A percentile compares a stretch with the other conserved stretches of the same genome.
These are phyloP conservation scores for Chloromyia formosa DNA, from an alignment of 2,888 invertebrate genomes.

Conservation along the genomic window DNA sequence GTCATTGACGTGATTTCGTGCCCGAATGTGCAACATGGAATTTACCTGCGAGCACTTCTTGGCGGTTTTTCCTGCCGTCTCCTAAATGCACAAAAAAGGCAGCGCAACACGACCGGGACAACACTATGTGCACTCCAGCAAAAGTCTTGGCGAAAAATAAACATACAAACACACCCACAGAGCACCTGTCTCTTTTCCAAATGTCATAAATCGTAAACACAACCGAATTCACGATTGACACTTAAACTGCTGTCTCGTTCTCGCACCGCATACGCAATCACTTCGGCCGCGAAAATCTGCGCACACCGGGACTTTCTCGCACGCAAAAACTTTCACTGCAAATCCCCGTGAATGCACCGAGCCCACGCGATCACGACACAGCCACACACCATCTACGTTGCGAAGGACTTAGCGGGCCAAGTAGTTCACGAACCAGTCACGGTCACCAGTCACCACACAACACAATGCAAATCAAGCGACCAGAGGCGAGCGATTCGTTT, in stretches of 20 bases:
- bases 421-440: not conserved
- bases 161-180: not conserved
- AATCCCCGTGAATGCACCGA: too few relatives aligned
- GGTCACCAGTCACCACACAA: not conserved
- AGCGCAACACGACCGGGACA: not conserved
- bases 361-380: not conserved
- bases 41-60: not conserved
- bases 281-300: not conserved
- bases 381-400: not conserved
- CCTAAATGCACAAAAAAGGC: not conserved
- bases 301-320: not conserved
- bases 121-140: not conserved
- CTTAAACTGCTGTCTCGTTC: not conserved
- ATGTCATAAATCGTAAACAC: slow-evolving; percentile 18
- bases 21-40: not conserved
- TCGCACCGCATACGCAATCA: not conserved
- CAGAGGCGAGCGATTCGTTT: not conserved
- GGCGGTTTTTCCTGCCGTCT: not conserved
- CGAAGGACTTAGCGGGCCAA: not conserved
- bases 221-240: not conserved
- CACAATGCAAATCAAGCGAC: not conserved
- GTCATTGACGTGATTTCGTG: not conserved
- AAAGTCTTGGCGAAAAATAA: not conserved
- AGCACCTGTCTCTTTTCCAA: slow-evolving; percentile 8
- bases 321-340: not conserved